phyloP scores from a whole-genome alignment of 2,113 vertebrate species.

The Syngnathoides biaculeatus region DNA sequence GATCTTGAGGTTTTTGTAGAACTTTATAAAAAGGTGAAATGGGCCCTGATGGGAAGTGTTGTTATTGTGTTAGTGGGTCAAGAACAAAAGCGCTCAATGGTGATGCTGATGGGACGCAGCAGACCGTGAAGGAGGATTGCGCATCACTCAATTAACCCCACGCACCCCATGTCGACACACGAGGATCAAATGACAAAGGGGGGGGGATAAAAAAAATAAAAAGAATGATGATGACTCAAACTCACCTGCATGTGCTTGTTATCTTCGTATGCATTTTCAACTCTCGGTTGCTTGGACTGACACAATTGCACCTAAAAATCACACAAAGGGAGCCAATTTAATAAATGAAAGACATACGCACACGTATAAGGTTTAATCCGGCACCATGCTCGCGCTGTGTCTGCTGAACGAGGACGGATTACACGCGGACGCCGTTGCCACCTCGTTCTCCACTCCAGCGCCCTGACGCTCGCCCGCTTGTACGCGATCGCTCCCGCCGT shows the following conservation, averaged over 20 bases:
- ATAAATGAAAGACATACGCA: too few species aligned
- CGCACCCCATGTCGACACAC: conserved; percentile 22
- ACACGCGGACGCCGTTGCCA: conserved; percentile 17
- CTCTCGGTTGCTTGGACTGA: conserved; percentile 30
- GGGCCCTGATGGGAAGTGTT: too few species aligned
- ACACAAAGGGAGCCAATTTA: background rate
- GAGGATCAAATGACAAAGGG: conserved; percentile 10
- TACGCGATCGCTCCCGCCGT: conserved; percentile 42
- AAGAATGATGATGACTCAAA: background rate
- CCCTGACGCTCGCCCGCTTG: conserved; percentile 24
- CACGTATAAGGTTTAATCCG: background rate
- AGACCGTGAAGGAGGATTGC: conserved; percentile 63
- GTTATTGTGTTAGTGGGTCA: conserved; percentile 43
- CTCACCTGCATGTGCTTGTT: conserved; percentile 38
- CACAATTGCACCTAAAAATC: conserved; percentile 37
- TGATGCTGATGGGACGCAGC: conserved; percentile 43
- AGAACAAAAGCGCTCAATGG: conserved; percentile 20
- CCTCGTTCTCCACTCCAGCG: conserved; percentile 9
- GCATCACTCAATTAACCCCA: conserved; percentile 45
- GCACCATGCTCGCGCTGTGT: conserved; percentile 48
- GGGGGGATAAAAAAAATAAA: background rate
- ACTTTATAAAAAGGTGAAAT: background rate
- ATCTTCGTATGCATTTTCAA: conserved; percentile 8
- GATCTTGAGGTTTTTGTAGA: background rate
- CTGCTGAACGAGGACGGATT: conserved; percentile 33